Evolutionary conservation across 2,888 invertebrate species (phyloP).

Genomic region (Prenolepis imparis): DNA sequence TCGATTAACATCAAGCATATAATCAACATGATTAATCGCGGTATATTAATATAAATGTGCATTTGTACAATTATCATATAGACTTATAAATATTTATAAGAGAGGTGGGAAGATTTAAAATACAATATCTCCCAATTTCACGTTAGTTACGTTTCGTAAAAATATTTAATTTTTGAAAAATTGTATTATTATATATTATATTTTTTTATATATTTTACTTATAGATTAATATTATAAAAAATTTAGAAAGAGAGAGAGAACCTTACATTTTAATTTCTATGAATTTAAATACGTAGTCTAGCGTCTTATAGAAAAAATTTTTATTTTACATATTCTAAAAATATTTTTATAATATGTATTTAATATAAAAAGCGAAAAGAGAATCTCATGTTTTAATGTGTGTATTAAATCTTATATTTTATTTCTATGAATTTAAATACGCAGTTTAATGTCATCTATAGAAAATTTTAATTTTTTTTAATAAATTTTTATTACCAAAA

Average conservation of each 20-base stretch:
- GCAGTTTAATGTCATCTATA: too few relatives aligned
- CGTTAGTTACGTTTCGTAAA: not conserved
- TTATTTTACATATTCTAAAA: too few relatives aligned
- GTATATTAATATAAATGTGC: not conserved
- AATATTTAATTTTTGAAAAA: not conserved
- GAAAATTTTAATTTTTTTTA: too few relatives aligned
- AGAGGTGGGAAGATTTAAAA: not conserved
- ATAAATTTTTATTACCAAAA: too few relatives aligned
- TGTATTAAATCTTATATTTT: not conserved
- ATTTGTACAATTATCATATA: not conserved
- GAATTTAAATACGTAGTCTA: not conserved
- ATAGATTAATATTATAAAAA: not conserved
- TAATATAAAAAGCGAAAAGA: too few relatives aligned
- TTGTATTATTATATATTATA: not conserved
- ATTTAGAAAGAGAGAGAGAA: not conserved
- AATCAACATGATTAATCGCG: not conserved
- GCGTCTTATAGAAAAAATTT: too few relatives aligned
- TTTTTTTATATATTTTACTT: not conserved
- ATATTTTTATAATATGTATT: too few relatives aligned
- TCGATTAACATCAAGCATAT: constrained; percentile 3
- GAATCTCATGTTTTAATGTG: too few relatives aligned
- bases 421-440: not conserved
- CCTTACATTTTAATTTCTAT: not conserved
- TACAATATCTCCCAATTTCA: not conserved
- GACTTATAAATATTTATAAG: not conserved